Conservation (phyloP, 30 jellyfish, hydroid and myxozoan species). For the Chrysaora quinquecirrha region DNA sequence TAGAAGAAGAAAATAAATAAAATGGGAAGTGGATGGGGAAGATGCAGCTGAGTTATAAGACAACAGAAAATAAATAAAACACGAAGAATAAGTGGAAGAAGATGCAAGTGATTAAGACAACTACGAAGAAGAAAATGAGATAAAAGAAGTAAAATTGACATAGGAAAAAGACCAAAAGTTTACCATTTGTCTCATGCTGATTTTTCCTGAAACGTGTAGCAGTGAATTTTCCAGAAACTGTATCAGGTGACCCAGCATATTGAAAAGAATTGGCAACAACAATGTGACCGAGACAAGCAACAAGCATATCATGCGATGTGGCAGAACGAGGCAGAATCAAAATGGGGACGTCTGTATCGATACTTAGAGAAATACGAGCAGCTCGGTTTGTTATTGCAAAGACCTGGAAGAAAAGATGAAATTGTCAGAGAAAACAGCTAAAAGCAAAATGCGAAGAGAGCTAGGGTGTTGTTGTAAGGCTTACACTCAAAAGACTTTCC, state of each 20-base stretch:
- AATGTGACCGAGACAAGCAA: constrained; percentile 91
- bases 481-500: too few relatives aligned
- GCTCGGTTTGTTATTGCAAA: constrained; percentile 84
- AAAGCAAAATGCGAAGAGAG: not conserved
- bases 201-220: constrained; percentile 76
- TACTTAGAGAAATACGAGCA: constrained; percentile 85
- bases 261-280: constrained; percentile 77
- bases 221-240: constrained; percentile 76
- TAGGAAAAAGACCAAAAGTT: not conserved
- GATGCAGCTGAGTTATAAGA: too few relatives aligned
- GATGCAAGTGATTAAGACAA: not conserved
- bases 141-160: too few relatives aligned
- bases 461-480: too few relatives aligned
- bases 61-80: too few relatives aligned
- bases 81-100: not conserved
- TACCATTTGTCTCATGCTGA: constrained; percentile 6
- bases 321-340: constrained; percentile 91
- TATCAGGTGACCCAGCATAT: constrained; percentile 80
- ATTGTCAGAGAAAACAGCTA: not conserved
- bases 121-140: not conserved
- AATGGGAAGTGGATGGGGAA: too few relatives aligned
- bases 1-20: not conserved
- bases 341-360: constrained; percentile 92
- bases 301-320: constrained; percentile 71
- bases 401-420: constrained; percentile 59